Evolutionary conservation across 1,140 invertebrate species (phyloP).

Genomic region (Akabosia matsudoensis): DNA sequence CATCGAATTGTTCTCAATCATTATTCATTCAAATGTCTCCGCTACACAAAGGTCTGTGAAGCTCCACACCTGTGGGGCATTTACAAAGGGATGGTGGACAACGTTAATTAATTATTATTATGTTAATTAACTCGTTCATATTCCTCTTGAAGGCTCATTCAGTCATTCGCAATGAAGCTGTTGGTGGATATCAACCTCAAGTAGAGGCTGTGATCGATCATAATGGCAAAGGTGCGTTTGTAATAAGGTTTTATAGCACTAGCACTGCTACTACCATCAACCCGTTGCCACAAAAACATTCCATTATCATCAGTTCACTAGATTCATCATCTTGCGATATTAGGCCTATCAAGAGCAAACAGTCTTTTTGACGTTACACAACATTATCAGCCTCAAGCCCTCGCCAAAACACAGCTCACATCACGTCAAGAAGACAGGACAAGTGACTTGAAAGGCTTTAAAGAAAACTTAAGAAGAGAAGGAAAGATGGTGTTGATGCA

Average conservation of each 20-base stretch:
- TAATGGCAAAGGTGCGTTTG: neutral
- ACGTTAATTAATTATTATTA: slow-evolving; percentile 11
- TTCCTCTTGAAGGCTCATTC: slow-evolving; percentile 3
- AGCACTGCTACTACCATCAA: neutral
- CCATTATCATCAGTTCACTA: too few relatives aligned
- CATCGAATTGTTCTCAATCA: neutral
- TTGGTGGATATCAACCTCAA: neutral
- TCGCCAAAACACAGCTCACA: neutral
- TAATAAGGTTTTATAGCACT: neutral
- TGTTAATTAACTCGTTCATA: slow-evolving; percentile 10
- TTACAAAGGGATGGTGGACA: neutral
- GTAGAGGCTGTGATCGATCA: neutral
- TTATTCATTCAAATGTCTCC: neutral
- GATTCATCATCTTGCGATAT: too few relatives aligned
- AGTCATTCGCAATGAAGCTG: neutral
- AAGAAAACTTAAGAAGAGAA: too few relatives aligned
- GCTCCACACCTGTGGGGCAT: too few relatives aligned
- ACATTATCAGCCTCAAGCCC: neutral
- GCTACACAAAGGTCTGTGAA: too few relatives aligned
- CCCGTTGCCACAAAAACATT: too few relatives aligned
- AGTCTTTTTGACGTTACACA: too few relatives aligned
- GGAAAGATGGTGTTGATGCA: neutral
- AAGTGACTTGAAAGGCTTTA: neutral
- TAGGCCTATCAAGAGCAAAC: too few relatives aligned
- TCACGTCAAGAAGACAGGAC: neutral